These are phyloP conservation scores for Chelmon rostratus DNA, from an alignment of 2,797 vertebrate species.

Conservation along the genomic window DNA sequence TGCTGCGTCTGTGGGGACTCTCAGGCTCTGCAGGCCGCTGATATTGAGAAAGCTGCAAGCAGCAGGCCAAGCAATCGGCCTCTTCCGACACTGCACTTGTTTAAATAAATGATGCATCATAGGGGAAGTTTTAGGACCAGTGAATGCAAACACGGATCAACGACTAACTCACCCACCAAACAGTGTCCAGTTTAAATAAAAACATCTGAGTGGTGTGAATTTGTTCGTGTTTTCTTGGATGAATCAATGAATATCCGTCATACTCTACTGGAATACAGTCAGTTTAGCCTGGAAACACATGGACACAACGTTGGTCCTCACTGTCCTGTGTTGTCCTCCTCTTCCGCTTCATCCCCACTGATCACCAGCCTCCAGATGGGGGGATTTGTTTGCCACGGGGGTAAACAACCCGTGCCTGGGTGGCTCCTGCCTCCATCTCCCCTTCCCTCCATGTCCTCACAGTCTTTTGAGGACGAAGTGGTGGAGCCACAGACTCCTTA, in stretches of 20 bases:
- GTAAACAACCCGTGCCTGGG: conserved; percentile 74
- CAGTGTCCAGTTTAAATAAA: neutral
- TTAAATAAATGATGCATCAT: neutral
- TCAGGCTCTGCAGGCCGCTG: too few species aligned
- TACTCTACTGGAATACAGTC: neutral
- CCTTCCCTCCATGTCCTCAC: conserved; percentile 1
- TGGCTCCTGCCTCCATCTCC: conserved; percentile 45
- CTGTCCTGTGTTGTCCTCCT: conserved; percentile 14
- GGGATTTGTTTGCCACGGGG: conserved; percentile 69
- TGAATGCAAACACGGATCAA: neutral
- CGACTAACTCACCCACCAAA: neutral
- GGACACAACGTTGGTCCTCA: neutral
- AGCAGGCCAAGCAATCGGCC: too few species aligned
- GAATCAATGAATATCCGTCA: neutral
- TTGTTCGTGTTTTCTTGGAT: neutral
- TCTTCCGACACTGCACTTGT: too few species aligned
- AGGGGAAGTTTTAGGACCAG: neutral
- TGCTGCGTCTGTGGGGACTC: too few species aligned
- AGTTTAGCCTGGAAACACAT: conserved; percentile 24
- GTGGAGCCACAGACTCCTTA: conserved; percentile 18
- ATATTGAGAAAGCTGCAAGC: too few species aligned
- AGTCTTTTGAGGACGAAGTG: conserved; percentile 22
- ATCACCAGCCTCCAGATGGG: conserved; percentile 66
- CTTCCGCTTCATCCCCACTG: conserved; percentile 11
- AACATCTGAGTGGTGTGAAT: neutral